Evolutionary conservation across 2,797 vertebrate species (phyloP), one percentile per base, ranked within the genome.

Genomic region (Parauchenoglanis punctatus): DNA sequence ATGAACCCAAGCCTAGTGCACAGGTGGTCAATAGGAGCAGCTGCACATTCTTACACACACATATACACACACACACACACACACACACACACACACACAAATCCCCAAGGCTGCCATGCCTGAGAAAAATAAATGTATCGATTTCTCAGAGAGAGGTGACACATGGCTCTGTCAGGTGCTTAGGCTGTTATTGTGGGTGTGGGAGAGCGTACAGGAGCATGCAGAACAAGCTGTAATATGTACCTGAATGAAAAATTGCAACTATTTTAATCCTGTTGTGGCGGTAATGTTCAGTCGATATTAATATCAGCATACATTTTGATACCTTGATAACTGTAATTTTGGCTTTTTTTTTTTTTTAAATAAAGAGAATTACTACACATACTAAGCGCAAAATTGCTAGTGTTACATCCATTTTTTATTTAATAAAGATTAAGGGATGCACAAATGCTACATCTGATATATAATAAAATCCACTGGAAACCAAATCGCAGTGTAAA

Each of bases 111-210:
- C 80, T 0, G 17, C 17, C 28, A 3, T 81, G 56, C 73, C 81
- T 49, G 76, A 31, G 31, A 84, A 25, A 70, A 52, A 56, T 1
- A 63, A 31, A 52, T 52, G 58, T 87, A 86, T 85, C 75, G 85
- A 89, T 88, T 85, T 78, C 40, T 28, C 76, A 80, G 80, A 49
- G 88, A 89, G 73, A 88, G 61, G 73, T 88, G 85, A 91, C 90
- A 88, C 58, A 78, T 59, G 67, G 65, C 75, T 88, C 58, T 86
- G 68, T 83, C 84, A 85, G 61, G 85, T 73, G 67, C 54, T 84
- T 73, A 31, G 56, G 63, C 20, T 68, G 73, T 72, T 72, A 75
- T 49, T 83, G 85, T 63, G 80, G 35, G 35, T 46, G 80, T 18
- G 58, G 54, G 56, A 81, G 31, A 81, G 31, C 8, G 40, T 40